Percentiles rank a stretch among this genome's conserved stretches.
Evolutionary conservation across 2,797 vertebrate genomes (phyloP).

Genomic region (Falco rusticolus): DNA sequence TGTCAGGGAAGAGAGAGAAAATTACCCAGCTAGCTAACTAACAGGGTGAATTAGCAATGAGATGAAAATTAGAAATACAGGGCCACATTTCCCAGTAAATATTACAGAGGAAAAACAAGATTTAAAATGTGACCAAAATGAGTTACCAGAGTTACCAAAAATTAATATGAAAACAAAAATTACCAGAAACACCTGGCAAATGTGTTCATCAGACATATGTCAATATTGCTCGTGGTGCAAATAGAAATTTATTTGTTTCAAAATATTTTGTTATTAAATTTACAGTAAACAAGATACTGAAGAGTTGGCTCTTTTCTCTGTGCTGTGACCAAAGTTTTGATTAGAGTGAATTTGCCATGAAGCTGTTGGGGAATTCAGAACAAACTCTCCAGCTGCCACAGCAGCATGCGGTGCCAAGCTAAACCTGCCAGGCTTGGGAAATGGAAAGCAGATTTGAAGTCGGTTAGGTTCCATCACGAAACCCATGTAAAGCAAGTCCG

Average conservation of each 20-base stretch:
- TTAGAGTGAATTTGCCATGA: neutral
- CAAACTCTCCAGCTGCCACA: neutral
- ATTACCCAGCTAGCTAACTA: no score
- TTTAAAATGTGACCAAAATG: neutral
- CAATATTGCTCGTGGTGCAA: neutral
- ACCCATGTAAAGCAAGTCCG: neutral
- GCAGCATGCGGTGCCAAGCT: neutral
- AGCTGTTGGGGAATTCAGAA: neutral
- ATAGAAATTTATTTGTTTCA: neutral
- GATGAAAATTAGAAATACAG: neutral
- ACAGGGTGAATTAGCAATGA: neutral
- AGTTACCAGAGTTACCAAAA: neutral
- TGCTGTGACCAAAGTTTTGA: neutral
- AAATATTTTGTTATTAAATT: neutral
- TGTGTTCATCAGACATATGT: neutral
- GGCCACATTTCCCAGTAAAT: neutral
- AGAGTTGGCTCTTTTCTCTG: neutral
- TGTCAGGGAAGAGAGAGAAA: neutral
- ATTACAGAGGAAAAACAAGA: neutral
- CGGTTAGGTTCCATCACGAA: fast-evolving
- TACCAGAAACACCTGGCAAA: neutral
- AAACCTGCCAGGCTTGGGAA: neutral
- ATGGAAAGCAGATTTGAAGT: neutral
- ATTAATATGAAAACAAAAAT: neutral
- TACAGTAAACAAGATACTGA: neutral